phyloP scores from a whole-genome alignment of 1,140 invertebrate genomes.

The Platorchestia sp. region DNA sequence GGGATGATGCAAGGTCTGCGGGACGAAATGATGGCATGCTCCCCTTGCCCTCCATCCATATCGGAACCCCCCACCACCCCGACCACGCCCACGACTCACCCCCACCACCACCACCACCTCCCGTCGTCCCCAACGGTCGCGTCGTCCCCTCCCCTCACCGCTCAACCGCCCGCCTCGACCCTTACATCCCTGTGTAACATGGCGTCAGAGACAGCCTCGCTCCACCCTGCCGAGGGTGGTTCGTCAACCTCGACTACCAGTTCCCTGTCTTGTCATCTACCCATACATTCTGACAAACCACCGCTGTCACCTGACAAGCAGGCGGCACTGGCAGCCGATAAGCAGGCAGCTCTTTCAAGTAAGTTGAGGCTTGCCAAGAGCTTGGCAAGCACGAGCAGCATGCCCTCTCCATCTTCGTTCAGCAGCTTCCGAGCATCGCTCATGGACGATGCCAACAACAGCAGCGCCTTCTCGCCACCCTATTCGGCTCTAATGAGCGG shows the following conservation, averaged over 20 bases:
- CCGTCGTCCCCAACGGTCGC: slow-evolving; percentile 57
- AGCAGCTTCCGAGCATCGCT: slow-evolving; percentile 60
- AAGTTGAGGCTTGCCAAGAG: slow-evolving; percentile 60
- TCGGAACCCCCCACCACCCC: slow-evolving; percentile 51
- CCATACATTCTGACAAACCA: neutral
- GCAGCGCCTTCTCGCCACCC: slow-evolving; percentile 48
- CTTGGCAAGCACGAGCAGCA: slow-evolving; percentile 55
- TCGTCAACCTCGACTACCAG: slow-evolving; percentile 11
- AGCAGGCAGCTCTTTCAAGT: slow-evolving; percentile 59
- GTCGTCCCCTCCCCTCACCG: slow-evolving; percentile 58
- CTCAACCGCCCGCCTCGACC: slow-evolving; percentile 61
- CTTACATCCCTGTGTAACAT: slow-evolving; percentile 59
- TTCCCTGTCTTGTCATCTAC: neutral
- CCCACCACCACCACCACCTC: slow-evolving; percentile 56
- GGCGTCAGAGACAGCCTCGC: slow-evolving; percentile 55
- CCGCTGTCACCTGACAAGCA: slow-evolving; percentile 57
- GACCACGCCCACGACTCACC: slow-evolving; percentile 56
- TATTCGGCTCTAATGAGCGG: neutral
- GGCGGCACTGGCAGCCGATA: slow-evolving; percentile 53
- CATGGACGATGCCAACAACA: slow-evolving; percentile 58
- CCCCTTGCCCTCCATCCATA: slow-evolving; percentile 55
- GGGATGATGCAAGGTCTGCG: slow-evolving; percentile 66
- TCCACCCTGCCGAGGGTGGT: slow-evolving; percentile 43
- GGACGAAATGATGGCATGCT: slow-evolving; percentile 60
- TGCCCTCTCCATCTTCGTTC: slow-evolving; percentile 30